Percentiles rank a stretch among this genome's conserved stretches.
Conservation (phyloP, 2,797 vertebrate species). For the Artibeus jamaicensis region DNA sequence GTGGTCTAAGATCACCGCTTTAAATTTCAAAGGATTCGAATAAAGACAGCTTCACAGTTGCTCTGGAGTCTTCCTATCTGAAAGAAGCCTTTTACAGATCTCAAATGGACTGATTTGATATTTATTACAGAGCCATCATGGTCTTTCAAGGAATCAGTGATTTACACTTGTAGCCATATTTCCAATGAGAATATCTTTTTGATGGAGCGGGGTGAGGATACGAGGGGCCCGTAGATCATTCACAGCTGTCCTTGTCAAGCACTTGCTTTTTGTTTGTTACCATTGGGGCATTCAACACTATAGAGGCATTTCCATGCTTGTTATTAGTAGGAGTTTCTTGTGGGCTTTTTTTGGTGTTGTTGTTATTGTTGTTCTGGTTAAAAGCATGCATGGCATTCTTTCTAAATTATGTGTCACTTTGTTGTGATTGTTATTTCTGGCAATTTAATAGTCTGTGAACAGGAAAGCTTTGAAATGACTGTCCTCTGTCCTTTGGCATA, state of each 20-base stretch:
- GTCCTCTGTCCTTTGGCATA: constrained; percentile 66
- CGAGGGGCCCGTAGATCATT: not conserved
- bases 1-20: constrained; percentile 80
- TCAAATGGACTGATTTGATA: constrained; percentile 65
- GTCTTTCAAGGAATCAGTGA: constrained; percentile 39
- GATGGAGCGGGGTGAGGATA: not conserved
- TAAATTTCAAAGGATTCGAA: constrained; percentile 83
- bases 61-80: constrained; percentile 77
- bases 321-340: not conserved
- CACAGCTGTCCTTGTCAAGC: constrained; percentile 53
- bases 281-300: not conserved
- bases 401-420: constrained; percentile 70
- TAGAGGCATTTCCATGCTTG: not conserved
- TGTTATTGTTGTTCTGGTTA: constrained; percentile 63
- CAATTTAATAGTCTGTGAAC: constrained; percentile 65
- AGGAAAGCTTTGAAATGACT: constrained; percentile 73
- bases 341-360: not conserved
- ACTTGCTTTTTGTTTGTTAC: constrained; percentile 44
- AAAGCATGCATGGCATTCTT: constrained; percentile 35
- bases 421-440: constrained; percentile 64
- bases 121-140: constrained; percentile 64
- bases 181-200: constrained; percentile 59
- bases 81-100: constrained; percentile 80
- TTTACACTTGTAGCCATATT: constrained; percentile 32
- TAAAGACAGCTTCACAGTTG: constrained; percentile 81